A percentile compares a stretch with the other conserved stretches of the same genome.
phyloP scores from a whole-genome alignment of 2,888 invertebrate species.

The Tachystola acroxantha region DNA sequence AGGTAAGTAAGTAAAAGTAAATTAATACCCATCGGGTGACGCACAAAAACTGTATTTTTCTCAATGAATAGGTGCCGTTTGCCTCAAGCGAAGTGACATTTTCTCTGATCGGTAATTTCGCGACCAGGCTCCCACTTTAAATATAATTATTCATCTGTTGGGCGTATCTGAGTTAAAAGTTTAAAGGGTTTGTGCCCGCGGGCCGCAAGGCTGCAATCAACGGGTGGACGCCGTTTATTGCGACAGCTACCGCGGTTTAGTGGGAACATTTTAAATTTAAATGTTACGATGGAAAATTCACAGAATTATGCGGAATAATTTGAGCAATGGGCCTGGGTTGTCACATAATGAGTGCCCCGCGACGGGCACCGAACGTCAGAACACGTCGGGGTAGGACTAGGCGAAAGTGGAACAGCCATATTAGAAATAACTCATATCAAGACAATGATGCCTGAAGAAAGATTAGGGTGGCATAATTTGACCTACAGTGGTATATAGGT shows the following conservation, averaged over 20 bases:
- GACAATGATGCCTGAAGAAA: too few species aligned
- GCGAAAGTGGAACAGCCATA: too few species aligned
- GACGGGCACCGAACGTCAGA: too few species aligned
- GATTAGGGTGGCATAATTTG: too few species aligned
- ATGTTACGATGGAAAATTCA: neutral
- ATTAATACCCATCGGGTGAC: conserved; percentile 20
- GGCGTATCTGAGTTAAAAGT: conserved; percentile 21
- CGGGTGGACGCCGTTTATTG: conserved; percentile 24
- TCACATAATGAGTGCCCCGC: too few species aligned
- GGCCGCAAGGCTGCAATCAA: conserved; percentile 38
- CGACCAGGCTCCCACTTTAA: conserved; percentile 27
- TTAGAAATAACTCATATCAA: too few species aligned
- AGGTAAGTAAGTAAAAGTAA: conserved; percentile 9
- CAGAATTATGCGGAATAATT: neutral
- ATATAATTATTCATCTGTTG: conserved; percentile 30
- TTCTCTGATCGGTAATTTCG: conserved; percentile 21
- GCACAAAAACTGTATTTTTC: conserved; percentile 18
- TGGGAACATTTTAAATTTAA: conserved; percentile 6
- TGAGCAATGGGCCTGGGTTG: too few species aligned
- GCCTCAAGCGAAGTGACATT: conserved; percentile 37
- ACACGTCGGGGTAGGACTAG: too few species aligned
- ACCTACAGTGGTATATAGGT: too few species aligned
- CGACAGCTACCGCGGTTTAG: conserved; percentile 24
- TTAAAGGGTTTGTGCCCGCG: conserved; percentile 21
- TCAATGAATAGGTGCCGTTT: conserved; percentile 23